These are phyloP conservation scores for Morpho deidamia DNA, from an alignment of 2,888 invertebrate species.

Conservation along the genomic window DNA sequence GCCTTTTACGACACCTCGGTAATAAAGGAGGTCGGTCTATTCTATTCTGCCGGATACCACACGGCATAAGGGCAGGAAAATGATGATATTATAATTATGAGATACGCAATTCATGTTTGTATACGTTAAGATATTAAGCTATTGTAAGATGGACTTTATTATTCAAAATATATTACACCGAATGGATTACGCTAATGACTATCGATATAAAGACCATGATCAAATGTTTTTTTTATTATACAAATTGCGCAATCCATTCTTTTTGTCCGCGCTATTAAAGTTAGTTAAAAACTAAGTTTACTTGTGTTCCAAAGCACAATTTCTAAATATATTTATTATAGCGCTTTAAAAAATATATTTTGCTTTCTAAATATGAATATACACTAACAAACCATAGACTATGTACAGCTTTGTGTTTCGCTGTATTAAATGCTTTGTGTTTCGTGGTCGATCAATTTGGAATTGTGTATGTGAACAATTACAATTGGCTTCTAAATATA, in stretches of 20 bases:
- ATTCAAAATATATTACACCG: no score
- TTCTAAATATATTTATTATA: constrained; percentile 5
- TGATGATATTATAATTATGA: no score
- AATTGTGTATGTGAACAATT: constrained; percentile 58
- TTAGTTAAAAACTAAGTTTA: not conserved
- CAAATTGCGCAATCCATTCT: not conserved
- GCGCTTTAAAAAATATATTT: constrained; percentile 17
- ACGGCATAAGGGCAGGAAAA: no score
- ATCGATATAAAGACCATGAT: no score
- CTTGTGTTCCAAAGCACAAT: constrained; percentile 10
- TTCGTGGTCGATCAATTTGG: constrained; percentile 71
- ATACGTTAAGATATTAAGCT: no score
- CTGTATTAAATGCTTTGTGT: constrained; percentile 50
- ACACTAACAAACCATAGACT: constrained; percentile 74
- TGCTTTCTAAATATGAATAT: constrained; percentile 47
- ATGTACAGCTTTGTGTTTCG: constrained; percentile 64
- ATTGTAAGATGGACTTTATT: no score
- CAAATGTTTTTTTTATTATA: not conserved
- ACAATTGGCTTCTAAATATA: constrained; percentile 58
- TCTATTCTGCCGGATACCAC: no score
- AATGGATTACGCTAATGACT: no score
- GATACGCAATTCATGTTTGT: no score
- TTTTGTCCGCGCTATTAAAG: not conserved
- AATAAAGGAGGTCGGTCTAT: no score
- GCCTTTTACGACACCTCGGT: no score